Percentiles rank a stretch among this genome's conserved stretches.
Evolutionary conservation across 2,113 vertebrate species (phyloP).

Genomic region (Dermatemys mawii): DNA sequence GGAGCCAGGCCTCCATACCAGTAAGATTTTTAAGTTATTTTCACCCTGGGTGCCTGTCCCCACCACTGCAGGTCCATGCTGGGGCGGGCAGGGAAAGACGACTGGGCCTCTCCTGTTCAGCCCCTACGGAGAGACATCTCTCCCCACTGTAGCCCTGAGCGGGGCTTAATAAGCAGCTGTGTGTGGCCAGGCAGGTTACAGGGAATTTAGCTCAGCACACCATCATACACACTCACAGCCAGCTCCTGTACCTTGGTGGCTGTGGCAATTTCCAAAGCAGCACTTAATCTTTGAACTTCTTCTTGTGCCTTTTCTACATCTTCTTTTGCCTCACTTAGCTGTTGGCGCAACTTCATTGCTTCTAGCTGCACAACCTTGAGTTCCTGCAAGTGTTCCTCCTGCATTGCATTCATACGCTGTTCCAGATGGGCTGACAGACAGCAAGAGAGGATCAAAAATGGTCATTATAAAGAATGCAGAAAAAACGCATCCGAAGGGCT

Average conservation of each 20-base stretch:
- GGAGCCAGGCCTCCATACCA: no score
- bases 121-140: no score
- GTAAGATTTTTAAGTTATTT: no score
- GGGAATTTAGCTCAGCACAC: no score
- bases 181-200: no score
- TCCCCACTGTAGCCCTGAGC: no score
- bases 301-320: conserved; percentile 72
- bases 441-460: neutral
- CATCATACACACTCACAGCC: neutral
- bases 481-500: neutral
- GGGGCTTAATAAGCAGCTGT: no score
- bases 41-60: no score
- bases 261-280: conserved; percentile 73
- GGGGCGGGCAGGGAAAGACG: no score
- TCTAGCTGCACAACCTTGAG: conserved; percentile 66
- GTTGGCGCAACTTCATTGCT: conserved; percentile 70
- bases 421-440: conserved; percentile 68
- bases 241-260: conserved; percentile 68
- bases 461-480: neutral
- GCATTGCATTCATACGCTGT: conserved; percentile 60
- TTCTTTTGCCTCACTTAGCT: conserved; percentile 61
- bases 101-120: no score
- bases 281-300: conserved; percentile 65
- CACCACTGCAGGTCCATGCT: no score
- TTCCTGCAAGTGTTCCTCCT: conserved; percentile 75